Evolutionary conservation across 2,797 vertebrate genomes (phyloP), one percentile per base, ranked within the genome.

Genomic region (Syncerus caffer): DNA sequence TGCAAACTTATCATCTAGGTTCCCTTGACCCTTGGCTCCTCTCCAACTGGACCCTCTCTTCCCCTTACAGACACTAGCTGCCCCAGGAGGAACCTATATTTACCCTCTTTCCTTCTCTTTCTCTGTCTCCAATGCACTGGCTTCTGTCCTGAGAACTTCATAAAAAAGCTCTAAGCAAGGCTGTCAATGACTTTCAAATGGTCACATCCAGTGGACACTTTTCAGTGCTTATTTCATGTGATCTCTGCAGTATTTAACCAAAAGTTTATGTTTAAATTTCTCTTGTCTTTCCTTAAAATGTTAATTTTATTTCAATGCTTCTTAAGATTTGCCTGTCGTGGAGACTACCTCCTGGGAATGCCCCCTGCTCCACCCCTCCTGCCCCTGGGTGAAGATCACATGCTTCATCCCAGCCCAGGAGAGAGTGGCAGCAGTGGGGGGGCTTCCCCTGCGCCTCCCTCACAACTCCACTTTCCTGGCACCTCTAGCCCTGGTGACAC

Each of bases 401-500:
- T 27, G 25, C 62, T 15, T 21, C 16, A 11, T 4, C 53, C 88
- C 74, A 42, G 71, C 16, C n/a, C 11, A 21, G 50, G 11, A 17
- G 17, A 3, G 16, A 17, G 4, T 1, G 67, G 34, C 12, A 50
- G 78, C 3, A 17, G 2, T 0, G 45, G 3, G 19, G 42, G 15
- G 4, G 62, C 62, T 9, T 31, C 34, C 15, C 51, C 14, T 25
- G 9, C 3, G 1, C 29, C 84, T 45, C 6, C 25, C 55, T 17
- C 55, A 29, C 13, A 27, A 11, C 29, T 34, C 38, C 2, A 8
- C n/a, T 31, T 9, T 4, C 55, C 23, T 0, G 11, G 13, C 27
- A 2, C 25, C 21, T 38, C 84, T 64, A 42, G 34, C 4, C 14
- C 79, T 31, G 16, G 25, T 31, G 50, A 57, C 55, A 5, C 2